A percentile compares a stretch with the other conserved stretches of the same genome.
phyloP scores from a whole-genome alignment of 2,797 vertebrate genomes.

The Eutrigla gurnardus region DNA sequence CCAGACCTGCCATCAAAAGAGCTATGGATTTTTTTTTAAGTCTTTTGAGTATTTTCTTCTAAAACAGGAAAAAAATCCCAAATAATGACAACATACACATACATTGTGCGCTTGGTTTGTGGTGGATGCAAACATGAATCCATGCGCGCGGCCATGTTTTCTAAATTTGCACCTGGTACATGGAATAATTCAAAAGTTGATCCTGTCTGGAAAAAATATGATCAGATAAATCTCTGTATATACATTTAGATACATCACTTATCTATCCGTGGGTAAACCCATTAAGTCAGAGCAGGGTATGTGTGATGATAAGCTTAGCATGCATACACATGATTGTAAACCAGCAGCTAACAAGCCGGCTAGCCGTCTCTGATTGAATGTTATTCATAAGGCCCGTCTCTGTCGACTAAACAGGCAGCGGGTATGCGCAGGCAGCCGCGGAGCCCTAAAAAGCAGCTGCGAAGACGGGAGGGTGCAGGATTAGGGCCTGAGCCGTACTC shows the following conservation, averaged over 20 bases:
- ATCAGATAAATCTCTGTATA: constrained; percentile 32
- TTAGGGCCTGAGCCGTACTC: constrained; percentile 81
- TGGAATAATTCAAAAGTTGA: constrained; percentile 29
- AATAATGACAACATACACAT: neutral
- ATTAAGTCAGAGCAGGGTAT: constrained; percentile 43
- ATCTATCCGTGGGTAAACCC: constrained; percentile 54
- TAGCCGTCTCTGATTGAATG: constrained; percentile 70
- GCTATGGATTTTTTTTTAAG: neutral
- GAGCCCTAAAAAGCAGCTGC: constrained; percentile 83
- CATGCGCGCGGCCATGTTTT: neutral
- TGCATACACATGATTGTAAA: constrained; percentile 56
- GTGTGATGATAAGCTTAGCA: constrained; percentile 55
- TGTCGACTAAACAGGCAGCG: constrained; percentile 61
- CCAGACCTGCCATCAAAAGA: neutral
- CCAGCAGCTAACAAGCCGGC: constrained; percentile 56
- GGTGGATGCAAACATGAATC: constrained; percentile 14
- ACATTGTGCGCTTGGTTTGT: neutral
- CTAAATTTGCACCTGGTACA: constrained; percentile 15
- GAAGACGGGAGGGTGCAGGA: constrained; percentile 80
- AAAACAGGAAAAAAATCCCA: neutral
- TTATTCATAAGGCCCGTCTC: constrained; percentile 68
- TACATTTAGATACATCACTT: constrained; percentile 53
- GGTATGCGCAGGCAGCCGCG: constrained; percentile 61
- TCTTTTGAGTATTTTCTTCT: neutral
- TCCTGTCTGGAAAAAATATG: constrained; percentile 14